Conservation (phyloP, 2,888 invertebrate species). For the Pherbina coryleti region DNA sequence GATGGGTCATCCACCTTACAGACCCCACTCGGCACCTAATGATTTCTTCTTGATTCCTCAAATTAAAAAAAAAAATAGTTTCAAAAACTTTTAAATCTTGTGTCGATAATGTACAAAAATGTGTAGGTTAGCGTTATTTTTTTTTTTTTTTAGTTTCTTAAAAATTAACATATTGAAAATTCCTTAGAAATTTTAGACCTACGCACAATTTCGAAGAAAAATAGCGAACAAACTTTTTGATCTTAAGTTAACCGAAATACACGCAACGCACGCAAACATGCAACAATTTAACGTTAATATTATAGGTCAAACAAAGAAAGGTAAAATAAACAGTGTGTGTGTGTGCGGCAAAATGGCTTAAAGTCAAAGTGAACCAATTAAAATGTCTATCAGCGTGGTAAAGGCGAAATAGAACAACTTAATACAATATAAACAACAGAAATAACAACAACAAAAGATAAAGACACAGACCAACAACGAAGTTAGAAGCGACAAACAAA, state of each 20-base stretch:
- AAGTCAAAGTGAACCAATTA: constrained; percentile 52
- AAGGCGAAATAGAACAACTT: constrained; percentile 48
- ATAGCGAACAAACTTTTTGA: background rate
- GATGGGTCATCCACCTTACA: no score
- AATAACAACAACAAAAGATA: background rate
- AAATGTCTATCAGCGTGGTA: constrained; percentile 46
- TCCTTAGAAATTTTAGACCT: background rate
- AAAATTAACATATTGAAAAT: background rate
- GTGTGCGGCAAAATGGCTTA: constrained; percentile 34
- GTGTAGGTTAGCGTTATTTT: background rate
- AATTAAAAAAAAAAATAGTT: no score
- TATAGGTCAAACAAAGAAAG: no score
- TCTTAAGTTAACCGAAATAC: background rate
- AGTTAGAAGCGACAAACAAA: background rate
- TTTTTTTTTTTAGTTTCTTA: background rate
- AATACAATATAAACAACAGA: constrained; percentile 38
- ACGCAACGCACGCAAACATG: background rate
- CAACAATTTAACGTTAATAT: no score
- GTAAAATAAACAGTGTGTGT: no score
- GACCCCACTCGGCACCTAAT: no score
- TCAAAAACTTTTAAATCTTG: no score
- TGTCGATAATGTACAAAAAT: no score
- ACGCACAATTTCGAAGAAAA: background rate
- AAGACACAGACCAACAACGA: background rate
- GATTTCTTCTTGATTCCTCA: no score